Evolutionary conservation across 1,140 invertebrate genomes (phyloP), one percentile per base, ranked within the genome.

Genomic region (Drosophila lowei): DNA sequence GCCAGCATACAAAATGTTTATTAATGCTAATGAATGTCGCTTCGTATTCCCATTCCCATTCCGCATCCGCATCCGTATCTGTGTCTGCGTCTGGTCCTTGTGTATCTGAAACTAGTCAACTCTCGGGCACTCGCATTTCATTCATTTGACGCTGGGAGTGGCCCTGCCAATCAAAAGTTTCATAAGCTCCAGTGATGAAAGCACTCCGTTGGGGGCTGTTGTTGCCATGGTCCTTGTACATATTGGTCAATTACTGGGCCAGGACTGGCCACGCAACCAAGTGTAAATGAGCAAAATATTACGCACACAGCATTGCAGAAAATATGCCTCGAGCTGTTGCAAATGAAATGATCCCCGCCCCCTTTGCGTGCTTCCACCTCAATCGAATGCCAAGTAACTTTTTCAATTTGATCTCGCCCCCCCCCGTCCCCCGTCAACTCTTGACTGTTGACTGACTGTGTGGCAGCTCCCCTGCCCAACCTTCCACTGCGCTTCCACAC

Each of bases 201-300:
- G 73, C 49, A 61, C 76, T 85, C 76, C 80, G 13, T 47, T 58
- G 79, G 79, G 75, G 68, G 79, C 65, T 46, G 47, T 83, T 73
- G 38, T 53, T 53, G 65, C 47, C 77, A 68, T 46, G 72, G 50
- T 56, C 63, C 57, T 38, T 62, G 54, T 63, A 23, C 62, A 23
- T 57, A 62, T 34, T 64, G 77, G 60, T 74, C 74, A 83, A 83
- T 74, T 83, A 81, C 60, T n/a, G 58, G 46, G 46, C 48, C 63
- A 25, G 63, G 16, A 44, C 18, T 5, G 9, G 3, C 13, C 25
- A 11, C 15, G 77, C 81, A 85, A 59, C 71, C 73, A 78, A 72
- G 81, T 86, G 81, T 78, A 86, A 86, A 86, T 86, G 78, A 88
- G 74, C 74, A 81, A 86, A 86, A 81, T 88, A 88, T 88, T 77